Percentiles rank a stretch among this genome's conserved stretches.
Evolutionary conservation across 2,113 vertebrate species (phyloP).

Genomic region (Pandion haliaetus): DNA sequence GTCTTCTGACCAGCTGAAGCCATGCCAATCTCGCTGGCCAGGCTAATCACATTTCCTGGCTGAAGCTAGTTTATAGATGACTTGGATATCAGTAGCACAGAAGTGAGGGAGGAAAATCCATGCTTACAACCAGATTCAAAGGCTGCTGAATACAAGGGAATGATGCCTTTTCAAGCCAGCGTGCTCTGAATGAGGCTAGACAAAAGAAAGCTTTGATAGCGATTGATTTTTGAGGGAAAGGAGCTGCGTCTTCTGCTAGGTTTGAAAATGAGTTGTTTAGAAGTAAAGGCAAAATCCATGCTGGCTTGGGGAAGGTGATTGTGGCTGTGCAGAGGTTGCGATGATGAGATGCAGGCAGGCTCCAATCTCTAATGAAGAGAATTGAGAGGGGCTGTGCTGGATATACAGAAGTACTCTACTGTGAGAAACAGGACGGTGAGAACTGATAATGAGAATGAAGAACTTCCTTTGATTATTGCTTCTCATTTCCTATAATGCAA

Average conservation of each 20-base stretch:
- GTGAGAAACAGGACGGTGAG: not conserved
- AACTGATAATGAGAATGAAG: conserved; percentile 52
- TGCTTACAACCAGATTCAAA: not conserved
- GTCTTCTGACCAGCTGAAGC: not conserved
- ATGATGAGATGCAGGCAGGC: not conserved
- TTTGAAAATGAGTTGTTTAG: conserved; percentile 2
- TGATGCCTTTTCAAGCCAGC: not conserved
- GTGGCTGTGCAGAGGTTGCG: not conserved
- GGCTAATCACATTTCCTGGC: not conserved
- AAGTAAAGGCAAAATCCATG: not conserved
- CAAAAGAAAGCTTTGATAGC: not conserved
- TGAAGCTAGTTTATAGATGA: not conserved
- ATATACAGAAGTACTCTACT: not conserved
- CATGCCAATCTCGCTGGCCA: not conserved
- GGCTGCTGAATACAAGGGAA: not conserved
- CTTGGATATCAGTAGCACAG: not conserved
- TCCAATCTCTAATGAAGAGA: conserved; percentile 3
- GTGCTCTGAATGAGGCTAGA: not conserved
- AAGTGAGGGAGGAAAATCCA: not conserved
- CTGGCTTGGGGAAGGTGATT: not conserved
- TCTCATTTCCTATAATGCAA: conserved; percentile 41
- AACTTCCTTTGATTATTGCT: conserved; percentile 42
- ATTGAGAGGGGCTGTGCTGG: conserved; percentile 30
- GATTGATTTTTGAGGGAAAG: not conserved
- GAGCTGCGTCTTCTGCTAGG: not conserved